phyloP scores from a whole-genome alignment of 2,888 invertebrate species.

The Sabatieria punctata region DNA sequence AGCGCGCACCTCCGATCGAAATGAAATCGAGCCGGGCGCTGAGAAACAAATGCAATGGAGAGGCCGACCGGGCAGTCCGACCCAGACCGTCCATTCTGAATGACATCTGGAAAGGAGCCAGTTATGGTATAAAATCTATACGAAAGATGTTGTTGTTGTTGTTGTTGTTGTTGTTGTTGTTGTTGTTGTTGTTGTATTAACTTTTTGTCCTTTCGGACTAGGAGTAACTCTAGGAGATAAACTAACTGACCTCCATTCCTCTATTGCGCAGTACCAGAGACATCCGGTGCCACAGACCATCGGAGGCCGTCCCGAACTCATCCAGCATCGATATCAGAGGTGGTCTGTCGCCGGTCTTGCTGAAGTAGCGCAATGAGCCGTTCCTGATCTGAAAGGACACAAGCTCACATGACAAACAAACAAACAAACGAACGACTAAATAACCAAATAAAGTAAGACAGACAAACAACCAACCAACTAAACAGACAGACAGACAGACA shows the following conservation, averaged over 20 bases:
- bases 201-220: conserved; percentile 45
- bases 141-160: too few species aligned
- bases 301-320: conserved; percentile 41
- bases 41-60: conserved; percentile 68
- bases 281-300: conserved; percentile 76
- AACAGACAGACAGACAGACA: too few species aligned
- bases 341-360: conserved; percentile 43
- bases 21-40: conserved; percentile 69
- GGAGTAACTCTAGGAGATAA: conserved; percentile 46
- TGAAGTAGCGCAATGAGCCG: conserved; percentile 54
- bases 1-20: conserved; percentile 46
- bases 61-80: not conserved
- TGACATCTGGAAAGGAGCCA: not conserved
- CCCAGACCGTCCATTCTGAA: conserved; percentile 2
- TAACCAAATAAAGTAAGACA: too few species aligned
- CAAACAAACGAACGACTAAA: too few species aligned
- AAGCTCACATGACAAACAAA: conserved; percentile 41
- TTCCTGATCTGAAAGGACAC: conserved; percentile 47
- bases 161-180: too few species aligned
- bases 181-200: too few species aligned
- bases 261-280: conserved; percentile 42
- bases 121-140: too few species aligned
- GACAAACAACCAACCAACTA: too few species aligned
- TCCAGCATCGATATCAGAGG: conserved; percentile 63
- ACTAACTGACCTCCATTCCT: not conserved